Conservation (phyloP, 2,113 vertebrate genomes). For the western clawed frog (Xenopus tropicalis) region UCB_Xtro_10.0 CM004443.2:18389501-18390000, state of each 20-base stretch:
- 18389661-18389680: neutral
- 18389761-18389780: too few species aligned
- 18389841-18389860: too few species aligned
- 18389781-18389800: too few species aligned
- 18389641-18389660: neutral
- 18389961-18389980: conserved; percentile 66
- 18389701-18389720: too few species aligned
- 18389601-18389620: conserved; percentile 86
- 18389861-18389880: conserved; percentile 44
- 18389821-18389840: too few species aligned
- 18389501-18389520: conserved; percentile 66
- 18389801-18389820: too few species aligned
- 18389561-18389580: conserved; percentile 70
- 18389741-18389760: too few species aligned
- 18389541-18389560: conserved; percentile 68
- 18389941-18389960: conserved; percentile 66
- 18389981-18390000: conserved; percentile 57
- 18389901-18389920: conserved; percentile 65
- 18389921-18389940: conserved; percentile 69
- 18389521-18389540: conserved; percentile 60
- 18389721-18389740: too few species aligned
- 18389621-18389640: conserved; percentile 59
- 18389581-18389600: conserved; percentile 77
- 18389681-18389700: neutral
- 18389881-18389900: neutral